These are phyloP conservation scores for Lamproptera curius DNA, from an alignment of 2,888 invertebrate genomes.

Conservation along the genomic window DNA sequence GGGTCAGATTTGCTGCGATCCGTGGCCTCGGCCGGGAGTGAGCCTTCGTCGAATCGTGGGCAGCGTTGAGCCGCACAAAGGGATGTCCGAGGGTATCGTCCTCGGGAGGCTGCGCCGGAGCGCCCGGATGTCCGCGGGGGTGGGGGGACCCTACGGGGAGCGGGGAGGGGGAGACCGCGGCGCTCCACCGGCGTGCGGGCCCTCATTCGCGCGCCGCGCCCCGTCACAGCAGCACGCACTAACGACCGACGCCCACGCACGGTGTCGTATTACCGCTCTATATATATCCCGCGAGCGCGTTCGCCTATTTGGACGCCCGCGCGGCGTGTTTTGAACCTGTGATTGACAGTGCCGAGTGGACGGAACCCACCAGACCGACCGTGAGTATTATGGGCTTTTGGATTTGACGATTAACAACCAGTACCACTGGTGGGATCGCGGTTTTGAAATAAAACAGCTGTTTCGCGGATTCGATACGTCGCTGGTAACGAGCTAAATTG, in stretches of 20 bases:
- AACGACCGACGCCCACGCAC: constrained; percentile 64
- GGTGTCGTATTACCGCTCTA: constrained; percentile 77
- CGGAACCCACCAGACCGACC: constrained; percentile 46
- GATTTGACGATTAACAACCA: constrained; percentile 29
- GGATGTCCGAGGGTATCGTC: constrained; percentile 61
- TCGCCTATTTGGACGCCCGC: constrained; percentile 74
- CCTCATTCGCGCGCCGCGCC: constrained; percentile 63
- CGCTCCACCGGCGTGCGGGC: constrained; percentile 23
- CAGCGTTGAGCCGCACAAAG: constrained; percentile 54
- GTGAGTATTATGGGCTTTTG: constrained; percentile 53
- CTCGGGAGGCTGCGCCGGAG: constrained; percentile 48
- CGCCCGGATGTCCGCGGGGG: constrained; percentile 19
- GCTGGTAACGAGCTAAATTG: constrained; percentile 66
- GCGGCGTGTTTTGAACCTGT: constrained; percentile 75
- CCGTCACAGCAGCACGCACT: constrained; percentile 58
- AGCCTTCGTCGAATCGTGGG: constrained; percentile 12
- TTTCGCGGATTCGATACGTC: constrained; percentile 62
- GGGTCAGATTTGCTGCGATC: too few species aligned
- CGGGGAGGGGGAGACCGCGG: constrained; percentile 21
- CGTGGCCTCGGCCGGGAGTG: constrained; percentile 10
- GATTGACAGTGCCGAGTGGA: constrained; percentile 76
- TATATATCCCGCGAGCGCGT: constrained; percentile 73
- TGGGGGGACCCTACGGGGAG: constrained; percentile 16
- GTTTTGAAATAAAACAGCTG: constrained; percentile 72
- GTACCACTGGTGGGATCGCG: constrained; percentile 54